These are phyloP conservation scores for Onychostoma macrolepis DNA, from an alignment of 2,113 vertebrate species.

Conservation along the genomic window DNA sequence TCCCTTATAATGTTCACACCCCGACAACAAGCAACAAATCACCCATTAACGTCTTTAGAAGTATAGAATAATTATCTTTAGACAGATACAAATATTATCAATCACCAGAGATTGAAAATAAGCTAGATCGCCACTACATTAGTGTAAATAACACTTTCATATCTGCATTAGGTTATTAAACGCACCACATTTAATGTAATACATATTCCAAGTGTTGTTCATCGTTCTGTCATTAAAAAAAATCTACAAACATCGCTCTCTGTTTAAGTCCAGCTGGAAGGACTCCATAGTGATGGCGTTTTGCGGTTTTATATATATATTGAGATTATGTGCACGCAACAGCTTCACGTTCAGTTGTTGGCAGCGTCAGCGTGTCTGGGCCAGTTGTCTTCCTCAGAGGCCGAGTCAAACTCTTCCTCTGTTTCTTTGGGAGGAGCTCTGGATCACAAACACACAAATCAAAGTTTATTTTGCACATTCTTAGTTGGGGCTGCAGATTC, in stretches of 20 bases:
- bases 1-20: slow-evolving; percentile 59
- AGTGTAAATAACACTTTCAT: slow-evolving; percentile 46
- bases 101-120: slow-evolving; percentile 73
- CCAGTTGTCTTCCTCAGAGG: slow-evolving; percentile 95
- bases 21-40: slow-evolving; percentile 57
- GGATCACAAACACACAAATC: slow-evolving; percentile 29
- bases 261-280: slow-evolving; percentile 29
- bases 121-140: slow-evolving; percentile 61
- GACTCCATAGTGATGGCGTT: slow-evolving; percentile 37
- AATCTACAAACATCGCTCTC: slow-evolving; percentile 26
- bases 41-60: slow-evolving; percentile 61
- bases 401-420: slow-evolving; percentile 94
- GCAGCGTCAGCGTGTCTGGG: slow-evolving; percentile 93
- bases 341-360: slow-evolving; percentile 82
- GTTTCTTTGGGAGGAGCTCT: slow-evolving; percentile 90
- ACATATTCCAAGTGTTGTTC: slow-evolving; percentile 58
- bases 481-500: neutral
- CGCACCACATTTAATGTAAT: slow-evolving; percentile 59
- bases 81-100: slow-evolving; percentile 75
- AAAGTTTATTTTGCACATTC: neutral
- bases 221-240: slow-evolving; percentile 41
- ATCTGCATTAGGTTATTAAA: slow-evolving; percentile 27
- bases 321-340: neutral
- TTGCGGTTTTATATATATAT: too few species aligned
- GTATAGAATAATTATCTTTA: slow-evolving; percentile 75